phyloP scores from a whole-genome alignment of 2,113 vertebrate species.

The Gambusia affinis region DNA sequence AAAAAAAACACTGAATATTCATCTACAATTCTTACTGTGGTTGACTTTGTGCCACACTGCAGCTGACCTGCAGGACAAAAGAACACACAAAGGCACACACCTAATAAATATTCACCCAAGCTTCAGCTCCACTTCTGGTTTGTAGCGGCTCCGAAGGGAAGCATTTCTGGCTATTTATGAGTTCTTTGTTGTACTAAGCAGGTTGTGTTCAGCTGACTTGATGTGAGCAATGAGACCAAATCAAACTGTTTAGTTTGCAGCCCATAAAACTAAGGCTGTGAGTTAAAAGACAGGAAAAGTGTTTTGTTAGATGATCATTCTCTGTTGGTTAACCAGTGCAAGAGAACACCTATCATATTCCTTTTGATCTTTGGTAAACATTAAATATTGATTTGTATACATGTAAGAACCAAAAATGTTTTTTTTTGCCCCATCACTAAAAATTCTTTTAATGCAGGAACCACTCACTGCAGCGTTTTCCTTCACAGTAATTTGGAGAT shows the following conservation, averaged over 20 bases:
- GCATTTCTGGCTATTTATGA: conserved; percentile 4
- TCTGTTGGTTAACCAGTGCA: background rate
- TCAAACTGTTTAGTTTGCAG: conserved; percentile 1
- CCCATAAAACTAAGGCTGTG: conserved; percentile 7
- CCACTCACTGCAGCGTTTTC: conserved; percentile 6
- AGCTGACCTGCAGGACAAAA: background rate
- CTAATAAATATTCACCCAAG: background rate
- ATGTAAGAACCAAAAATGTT: conserved; percentile 16
- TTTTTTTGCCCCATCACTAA: background rate
- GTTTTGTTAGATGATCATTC: background rate
- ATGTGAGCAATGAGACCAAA: background rate
- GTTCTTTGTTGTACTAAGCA: background rate
- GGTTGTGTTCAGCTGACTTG: background rate
- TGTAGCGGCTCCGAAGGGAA: background rate
- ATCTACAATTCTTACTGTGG: background rate
- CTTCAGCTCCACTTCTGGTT: conserved; percentile 11
- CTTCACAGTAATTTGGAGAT: conserved; percentile 24
- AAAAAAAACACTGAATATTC: background rate
- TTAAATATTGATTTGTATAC: conserved; percentile 10
- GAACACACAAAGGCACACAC: background rate
- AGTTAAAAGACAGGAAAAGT: background rate
- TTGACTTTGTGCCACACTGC: background rate
- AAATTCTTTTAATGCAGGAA: background rate
- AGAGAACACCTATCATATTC: conserved; percentile 13
- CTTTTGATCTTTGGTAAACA: conserved; percentile 12